Conservation (phyloP, 2,888 invertebrate species). For the Stomorhina lunata region DNA sequence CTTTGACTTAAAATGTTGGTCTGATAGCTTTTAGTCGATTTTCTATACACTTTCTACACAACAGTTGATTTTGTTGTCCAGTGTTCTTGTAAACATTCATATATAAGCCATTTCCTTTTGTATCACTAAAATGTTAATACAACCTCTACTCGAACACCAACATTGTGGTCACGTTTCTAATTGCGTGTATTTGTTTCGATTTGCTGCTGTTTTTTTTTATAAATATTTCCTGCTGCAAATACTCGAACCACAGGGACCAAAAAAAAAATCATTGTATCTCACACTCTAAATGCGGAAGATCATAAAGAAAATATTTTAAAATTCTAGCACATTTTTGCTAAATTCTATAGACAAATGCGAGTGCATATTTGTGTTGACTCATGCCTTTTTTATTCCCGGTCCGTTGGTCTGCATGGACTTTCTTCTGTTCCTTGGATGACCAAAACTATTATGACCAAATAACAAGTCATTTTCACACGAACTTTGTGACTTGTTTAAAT, state of each 20-base stretch:
- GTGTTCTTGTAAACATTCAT: no score
- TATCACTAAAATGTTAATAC: no score
- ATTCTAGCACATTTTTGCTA: slow-evolving; percentile 39
- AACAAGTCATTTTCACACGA: slow-evolving; percentile 45
- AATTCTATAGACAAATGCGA: slow-evolving; percentile 34
- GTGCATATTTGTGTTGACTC: slow-evolving; percentile 16
- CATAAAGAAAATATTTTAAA: background rate
- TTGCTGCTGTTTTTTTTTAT: slow-evolving; percentile 38
- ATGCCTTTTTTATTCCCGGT: no score
- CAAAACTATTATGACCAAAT: slow-evolving; percentile 24
- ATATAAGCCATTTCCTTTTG: no score
- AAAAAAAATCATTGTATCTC: slow-evolving; percentile 1
- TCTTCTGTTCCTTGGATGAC: slow-evolving; percentile 6
- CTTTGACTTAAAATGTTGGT: no score
- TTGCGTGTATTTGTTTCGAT: slow-evolving; percentile 53
- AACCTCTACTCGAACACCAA: background rate
- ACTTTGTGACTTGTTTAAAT: slow-evolving; percentile 6
- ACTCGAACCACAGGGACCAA: slow-evolving; percentile 6
- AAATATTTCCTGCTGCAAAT: slow-evolving; percentile 42
- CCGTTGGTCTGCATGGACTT: no score
- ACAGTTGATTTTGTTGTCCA: no score
- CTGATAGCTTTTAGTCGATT: no score
- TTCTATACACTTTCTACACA: no score
- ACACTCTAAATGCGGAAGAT: background rate
- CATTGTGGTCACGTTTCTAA: slow-evolving; percentile 58